Evolutionary conservation across 37 sponge, comb jelly and placozoan genomes (phyloP).

Genomic region (Bolinopsis microptera): DNA sequence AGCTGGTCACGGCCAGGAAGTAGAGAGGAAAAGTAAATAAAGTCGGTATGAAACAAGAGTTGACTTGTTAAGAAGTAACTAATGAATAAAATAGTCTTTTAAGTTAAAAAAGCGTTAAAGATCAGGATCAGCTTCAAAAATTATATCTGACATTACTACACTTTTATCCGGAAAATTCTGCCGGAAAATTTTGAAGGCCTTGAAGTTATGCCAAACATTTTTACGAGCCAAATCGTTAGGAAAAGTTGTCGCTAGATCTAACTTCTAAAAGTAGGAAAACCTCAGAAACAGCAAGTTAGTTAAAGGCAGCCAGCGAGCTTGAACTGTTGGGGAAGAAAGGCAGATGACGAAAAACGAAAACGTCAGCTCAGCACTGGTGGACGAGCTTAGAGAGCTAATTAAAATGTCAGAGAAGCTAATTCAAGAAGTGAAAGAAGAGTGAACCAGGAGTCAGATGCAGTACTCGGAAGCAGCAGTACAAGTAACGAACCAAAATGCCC

Average conservation of each 20-base stretch:
- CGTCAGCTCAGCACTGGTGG: neutral
- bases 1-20: neutral
- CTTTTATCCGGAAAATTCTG: neutral
- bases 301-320: neutral
- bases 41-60: neutral
- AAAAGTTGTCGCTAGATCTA: neutral
- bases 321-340: neutral
- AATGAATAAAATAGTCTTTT: neutral
- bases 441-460: neutral
- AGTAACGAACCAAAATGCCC: neutral
- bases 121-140: neutral
- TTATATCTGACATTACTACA: neutral
- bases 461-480: neutral
- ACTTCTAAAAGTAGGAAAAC: neutral
- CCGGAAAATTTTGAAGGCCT: neutral
- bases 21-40: neutral
- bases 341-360: neutral
- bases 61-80: neutral
- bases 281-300: neutral
- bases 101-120: neutral
- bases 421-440: neutral
- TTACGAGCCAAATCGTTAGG: neutral
- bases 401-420: neutral
- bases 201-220: neutral
- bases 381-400: neutral